phyloP scores from a whole-genome alignment of 2,888 invertebrate genomes.

The Pyrocoelia pectoralis region DNA sequence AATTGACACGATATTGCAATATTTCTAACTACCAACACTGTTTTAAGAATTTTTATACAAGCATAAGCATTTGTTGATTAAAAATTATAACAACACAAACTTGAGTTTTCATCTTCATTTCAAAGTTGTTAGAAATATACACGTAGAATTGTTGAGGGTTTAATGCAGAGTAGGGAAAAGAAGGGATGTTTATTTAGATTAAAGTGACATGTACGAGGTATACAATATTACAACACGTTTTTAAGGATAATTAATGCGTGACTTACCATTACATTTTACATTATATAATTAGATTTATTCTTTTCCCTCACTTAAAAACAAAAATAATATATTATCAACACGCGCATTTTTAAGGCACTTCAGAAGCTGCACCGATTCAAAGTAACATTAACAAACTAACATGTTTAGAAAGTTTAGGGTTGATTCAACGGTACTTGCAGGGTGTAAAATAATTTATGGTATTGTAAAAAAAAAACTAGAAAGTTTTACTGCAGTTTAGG shows the following conservation, averaged over 20 bases:
- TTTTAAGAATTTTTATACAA: too few relatives aligned
- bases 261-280: conserved; percentile 22
- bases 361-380: neutral
- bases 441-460: conserved; percentile 17
- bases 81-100: conserved; percentile 29
- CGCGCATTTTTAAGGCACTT: conserved; percentile 16
- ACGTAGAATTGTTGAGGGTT: conserved; percentile 52
- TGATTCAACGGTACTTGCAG: conserved; percentile 20
- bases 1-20: too few relatives aligned
- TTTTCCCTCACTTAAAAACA: conserved; percentile 5
- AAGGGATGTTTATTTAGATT: conserved; percentile 55
- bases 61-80: too few relatives aligned
- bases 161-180: conserved; percentile 50
- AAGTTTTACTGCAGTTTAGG: conserved; percentile 30
- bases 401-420: conserved; percentile 35
- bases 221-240: conserved; percentile 37
- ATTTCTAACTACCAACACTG: too few relatives aligned
- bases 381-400: conserved; percentile 5
- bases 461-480: conserved; percentile 31
- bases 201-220: conserved; percentile 53
- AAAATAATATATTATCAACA: neutral
- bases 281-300: conserved; percentile 16
- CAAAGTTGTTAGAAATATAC: conserved; percentile 49
- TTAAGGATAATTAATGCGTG: conserved; percentile 22
- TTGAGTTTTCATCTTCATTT: conserved; percentile 54